Percentiles rank a stretch among this genome's conserved stretches.
Conservation (phyloP, 2,113 vertebrate species). For the Neogale vison region DNA sequence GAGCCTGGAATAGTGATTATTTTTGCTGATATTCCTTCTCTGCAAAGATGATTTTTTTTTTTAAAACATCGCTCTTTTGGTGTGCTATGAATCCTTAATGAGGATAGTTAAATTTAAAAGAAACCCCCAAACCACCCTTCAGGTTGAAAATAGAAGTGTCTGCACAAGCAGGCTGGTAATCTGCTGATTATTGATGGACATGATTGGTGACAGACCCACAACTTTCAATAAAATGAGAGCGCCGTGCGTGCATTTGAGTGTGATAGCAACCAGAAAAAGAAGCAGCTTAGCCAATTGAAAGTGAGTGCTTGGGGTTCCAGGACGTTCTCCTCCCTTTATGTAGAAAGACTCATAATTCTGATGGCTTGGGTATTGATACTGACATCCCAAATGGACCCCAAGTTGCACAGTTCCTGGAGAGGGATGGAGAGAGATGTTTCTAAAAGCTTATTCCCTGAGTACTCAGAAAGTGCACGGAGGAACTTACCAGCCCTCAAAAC, state of each 20-base stretch:
- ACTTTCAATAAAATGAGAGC: background rate
- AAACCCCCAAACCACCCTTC: constrained; percentile 68
- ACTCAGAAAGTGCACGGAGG: background rate
- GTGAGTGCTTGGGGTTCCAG: background rate
- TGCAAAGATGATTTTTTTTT: constrained; percentile 70
- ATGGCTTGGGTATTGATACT: background rate
- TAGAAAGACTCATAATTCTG: background rate
- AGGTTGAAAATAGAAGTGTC: constrained; percentile 68
- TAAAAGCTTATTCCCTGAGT: background rate
- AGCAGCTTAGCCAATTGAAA: background rate
- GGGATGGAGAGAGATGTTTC: background rate
- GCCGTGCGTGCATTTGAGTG: background rate
- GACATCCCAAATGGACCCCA: background rate
- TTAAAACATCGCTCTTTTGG: constrained; percentile 64
- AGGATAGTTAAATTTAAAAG: constrained; percentile 73
- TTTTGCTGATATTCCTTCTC: constrained; percentile 78
- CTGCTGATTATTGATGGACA: constrained; percentile 55
- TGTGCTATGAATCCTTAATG: constrained; percentile 75
- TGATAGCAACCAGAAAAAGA: background rate
- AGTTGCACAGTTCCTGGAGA: background rate
- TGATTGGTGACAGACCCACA: background rate
- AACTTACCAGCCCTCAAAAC: background rate
- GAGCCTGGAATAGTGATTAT: constrained; percentile 73
- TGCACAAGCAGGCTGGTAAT: constrained; percentile 50
- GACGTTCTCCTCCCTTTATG: background rate